Conservation (phyloP, 2,888 invertebrate genomes). For the Belgica antarctica region DNA sequence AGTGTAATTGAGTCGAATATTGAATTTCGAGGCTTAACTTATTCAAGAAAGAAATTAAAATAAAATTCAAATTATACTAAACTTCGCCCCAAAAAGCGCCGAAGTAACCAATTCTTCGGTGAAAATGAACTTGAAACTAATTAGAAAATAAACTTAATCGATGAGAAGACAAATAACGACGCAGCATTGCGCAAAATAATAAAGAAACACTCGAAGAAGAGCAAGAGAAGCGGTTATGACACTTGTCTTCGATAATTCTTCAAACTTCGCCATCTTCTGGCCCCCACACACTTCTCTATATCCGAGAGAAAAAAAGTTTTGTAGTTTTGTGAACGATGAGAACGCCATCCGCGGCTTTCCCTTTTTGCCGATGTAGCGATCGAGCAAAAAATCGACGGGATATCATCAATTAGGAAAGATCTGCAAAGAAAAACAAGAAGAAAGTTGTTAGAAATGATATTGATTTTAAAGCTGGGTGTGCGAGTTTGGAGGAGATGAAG, state of each 20-base stretch:
- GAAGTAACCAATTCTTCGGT: too few species aligned
- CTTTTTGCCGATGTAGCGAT: neutral
- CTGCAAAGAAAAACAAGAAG: constrained; percentile 47
- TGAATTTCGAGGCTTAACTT: neutral
- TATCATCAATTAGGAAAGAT: constrained; percentile 54
- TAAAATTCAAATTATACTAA: too few species aligned
- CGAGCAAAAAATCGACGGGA: constrained; percentile 22
- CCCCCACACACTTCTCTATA: too few species aligned
- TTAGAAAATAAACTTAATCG: too few species aligned
- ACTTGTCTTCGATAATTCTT: constrained; percentile 18
- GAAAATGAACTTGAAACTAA: too few species aligned
- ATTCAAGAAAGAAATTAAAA: neutral
- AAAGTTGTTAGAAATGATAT: neutral
- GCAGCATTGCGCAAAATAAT: too few species aligned
- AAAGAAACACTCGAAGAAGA: neutral
- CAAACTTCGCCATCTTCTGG: neutral
- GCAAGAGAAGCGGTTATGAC: neutral
- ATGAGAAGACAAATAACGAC: too few species aligned
- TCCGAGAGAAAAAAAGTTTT: neutral
- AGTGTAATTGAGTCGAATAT: neutral
- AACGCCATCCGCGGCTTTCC: too few species aligned
- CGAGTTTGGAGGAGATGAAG: too few species aligned
- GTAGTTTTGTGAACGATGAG: neutral
- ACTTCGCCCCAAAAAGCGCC: too few species aligned
- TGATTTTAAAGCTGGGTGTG: too few species aligned